These are phyloP conservation scores for Laticauda colubrina DNA, from an alignment of 2,113 vertebrate species.

Conservation along the genomic window DNA sequence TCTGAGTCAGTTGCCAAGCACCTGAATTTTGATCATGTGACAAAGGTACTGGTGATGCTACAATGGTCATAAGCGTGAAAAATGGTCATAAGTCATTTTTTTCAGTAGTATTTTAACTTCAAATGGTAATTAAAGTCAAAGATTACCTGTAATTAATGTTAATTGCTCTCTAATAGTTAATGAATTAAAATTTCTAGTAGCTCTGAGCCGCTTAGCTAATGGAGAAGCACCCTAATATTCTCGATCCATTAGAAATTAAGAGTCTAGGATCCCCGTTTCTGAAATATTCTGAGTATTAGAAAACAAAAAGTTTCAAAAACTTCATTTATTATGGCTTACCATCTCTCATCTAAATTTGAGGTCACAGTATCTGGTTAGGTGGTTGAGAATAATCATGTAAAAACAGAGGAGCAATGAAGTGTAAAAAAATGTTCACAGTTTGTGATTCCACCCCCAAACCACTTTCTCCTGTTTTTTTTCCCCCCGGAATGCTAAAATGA, in stretches of 20 bases:
- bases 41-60: not conserved
- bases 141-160: not conserved
- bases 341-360: not conserved
- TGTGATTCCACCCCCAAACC: not conserved
- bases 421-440: not conserved
- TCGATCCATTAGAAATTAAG: not conserved
- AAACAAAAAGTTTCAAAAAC: not conserved
- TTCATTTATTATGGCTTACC: not conserved
- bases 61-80: not conserved
- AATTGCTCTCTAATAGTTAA: not conserved
- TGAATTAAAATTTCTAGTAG: not conserved
- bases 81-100: not conserved
- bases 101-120: not conserved
- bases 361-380: not conserved
- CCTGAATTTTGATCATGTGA: not conserved
- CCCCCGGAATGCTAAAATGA: not conserved
- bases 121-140: not conserved
- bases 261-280: not conserved
- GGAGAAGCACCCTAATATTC: not conserved
- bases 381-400: not conserved
- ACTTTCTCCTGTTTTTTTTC: not conserved
- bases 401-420: not conserved
- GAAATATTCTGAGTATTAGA: not conserved
- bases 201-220: not conserved
- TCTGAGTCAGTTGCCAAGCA: not conserved